These are phyloP conservation scores for Macrobrachium rosenbergii DNA, from an alignment of 1,140 invertebrate genomes.

Conservation along the genomic window DNA sequence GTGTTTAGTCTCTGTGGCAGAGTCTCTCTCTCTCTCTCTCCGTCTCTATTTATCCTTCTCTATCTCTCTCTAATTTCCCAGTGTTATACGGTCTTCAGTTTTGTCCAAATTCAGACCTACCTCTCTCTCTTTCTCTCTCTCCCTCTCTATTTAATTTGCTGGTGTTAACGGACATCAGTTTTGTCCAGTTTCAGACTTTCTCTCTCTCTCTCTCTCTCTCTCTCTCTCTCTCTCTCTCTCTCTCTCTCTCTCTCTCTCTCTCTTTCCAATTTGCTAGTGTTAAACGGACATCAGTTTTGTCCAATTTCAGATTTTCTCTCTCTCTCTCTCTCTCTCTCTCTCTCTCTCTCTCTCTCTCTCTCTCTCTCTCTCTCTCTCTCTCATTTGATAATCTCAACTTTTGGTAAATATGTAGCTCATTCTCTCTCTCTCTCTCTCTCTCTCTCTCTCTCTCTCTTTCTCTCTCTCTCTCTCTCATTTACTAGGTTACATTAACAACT, in stretches of 20 bases:
- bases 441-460: background rate
- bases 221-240: conserved; percentile 12
- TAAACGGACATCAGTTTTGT: background rate
- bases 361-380: background rate
- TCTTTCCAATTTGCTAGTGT: background rate
- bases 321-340: background rate
- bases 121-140: background rate
- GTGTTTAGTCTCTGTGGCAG: no score
- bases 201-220: no score
- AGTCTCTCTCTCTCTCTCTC: background rate
- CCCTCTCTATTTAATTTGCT: conserved; percentile 5
- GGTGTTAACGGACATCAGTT: background rate
- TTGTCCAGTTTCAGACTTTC: no score
- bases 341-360: conserved; percentile 19
- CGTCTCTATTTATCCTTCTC: no score
- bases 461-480: conserved; percentile 7
- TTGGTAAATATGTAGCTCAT: no score
- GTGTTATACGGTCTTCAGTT: background rate
- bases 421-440: no score
- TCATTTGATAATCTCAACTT: no score
- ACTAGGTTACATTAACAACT: background rate
- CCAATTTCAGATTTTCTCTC: no score
- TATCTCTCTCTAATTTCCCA: background rate
- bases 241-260: conserved; percentile 21
- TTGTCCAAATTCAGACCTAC: background rate